Evolutionary conservation across 1,140 invertebrate species (phyloP).

Genomic region (Oreohelix idahoensis): DNA sequence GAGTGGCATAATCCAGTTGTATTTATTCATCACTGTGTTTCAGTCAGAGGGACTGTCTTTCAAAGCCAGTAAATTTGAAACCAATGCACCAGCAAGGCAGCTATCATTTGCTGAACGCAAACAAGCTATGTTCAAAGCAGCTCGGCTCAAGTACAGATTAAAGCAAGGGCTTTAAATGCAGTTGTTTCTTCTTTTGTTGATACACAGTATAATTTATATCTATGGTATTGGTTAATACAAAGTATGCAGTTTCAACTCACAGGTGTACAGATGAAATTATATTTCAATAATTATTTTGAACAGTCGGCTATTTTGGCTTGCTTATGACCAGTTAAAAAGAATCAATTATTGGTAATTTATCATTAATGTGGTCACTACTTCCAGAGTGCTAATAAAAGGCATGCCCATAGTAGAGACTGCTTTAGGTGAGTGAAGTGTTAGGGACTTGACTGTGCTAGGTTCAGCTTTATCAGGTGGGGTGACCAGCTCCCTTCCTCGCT

Average conservation of each 20-base stretch:
- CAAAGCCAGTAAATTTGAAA: constrained; percentile 74
- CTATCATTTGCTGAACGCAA: constrained; percentile 85
- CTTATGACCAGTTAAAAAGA: no score
- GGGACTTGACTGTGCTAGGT: no score
- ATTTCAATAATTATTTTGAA: not conserved
- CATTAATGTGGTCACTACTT: no score
- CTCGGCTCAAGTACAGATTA: constrained; percentile 83
- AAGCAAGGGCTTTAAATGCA: constrained; percentile 77
- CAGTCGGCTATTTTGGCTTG: no score
- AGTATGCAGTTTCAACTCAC: not conserved
- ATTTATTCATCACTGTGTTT: not conserved
- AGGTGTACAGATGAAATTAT: not conserved
- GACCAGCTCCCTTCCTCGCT: no score
- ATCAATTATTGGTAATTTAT: no score
- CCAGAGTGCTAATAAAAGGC: no score
- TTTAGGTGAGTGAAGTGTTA: no score
- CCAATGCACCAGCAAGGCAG: constrained; percentile 79
- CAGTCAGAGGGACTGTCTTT: constrained; percentile 22
- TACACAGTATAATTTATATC: not conserved
- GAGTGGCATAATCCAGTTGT: no score
- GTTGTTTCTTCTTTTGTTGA: not conserved
- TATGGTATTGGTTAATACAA: not conserved
- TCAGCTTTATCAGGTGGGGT: no score
- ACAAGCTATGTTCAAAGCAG: constrained; percentile 83
- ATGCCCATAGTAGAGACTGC: no score